Evolutionary conservation across 2,113 vertebrate genomes (phyloP), one percentile per base, ranked within the genome.

Genomic region (Coreoperca whiteheadi): DNA sequence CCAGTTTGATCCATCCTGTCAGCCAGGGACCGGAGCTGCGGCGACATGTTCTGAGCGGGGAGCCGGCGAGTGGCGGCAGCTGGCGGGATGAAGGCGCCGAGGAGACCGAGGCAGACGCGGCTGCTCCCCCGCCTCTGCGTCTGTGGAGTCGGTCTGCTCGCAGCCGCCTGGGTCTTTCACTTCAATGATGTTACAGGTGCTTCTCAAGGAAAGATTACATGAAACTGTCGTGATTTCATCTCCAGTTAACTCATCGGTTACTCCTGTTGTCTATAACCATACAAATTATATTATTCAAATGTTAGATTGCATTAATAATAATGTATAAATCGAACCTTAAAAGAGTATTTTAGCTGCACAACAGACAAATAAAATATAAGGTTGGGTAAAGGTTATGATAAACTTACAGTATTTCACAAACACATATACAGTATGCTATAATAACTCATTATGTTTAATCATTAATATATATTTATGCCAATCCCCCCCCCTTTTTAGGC

Each of bases 51-150:
- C 48, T 95, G 92, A 95, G 74, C 65, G 69, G 68, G 56, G 73
- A 57, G 66, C 43, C 84, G 81, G 81, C 18, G 76, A 78, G 72
- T 61, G 18, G 85, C 68, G 56, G 75, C 79, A 70, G 61, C 70
- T 67, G 92, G 84, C 82, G 92, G 88, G 48, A 96, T 96, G 95
- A 95, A 91, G 90, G 87, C 88, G 76, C 87, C 84, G 86, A 85
- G 87, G 85, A 93, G 89, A 92, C 88, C 90, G 82, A 91, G 93
- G 77, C 87, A 87, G 84, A 92, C 88, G 88, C 93, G 77, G 51
- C 90, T 95, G 64, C 91, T 95, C 80, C 87, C 77, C 37, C 91
- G 95, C 51, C 64, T 95, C 57, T 94, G 92, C 88, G 74, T 94
- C 81, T 93, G 92, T 61, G 95, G 88, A 71, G 70, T 91, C 82